Evolutionary conservation across 2,888 invertebrate species (phyloP).

Genomic region (Marasmarcha lunaedactyla): DNA sequence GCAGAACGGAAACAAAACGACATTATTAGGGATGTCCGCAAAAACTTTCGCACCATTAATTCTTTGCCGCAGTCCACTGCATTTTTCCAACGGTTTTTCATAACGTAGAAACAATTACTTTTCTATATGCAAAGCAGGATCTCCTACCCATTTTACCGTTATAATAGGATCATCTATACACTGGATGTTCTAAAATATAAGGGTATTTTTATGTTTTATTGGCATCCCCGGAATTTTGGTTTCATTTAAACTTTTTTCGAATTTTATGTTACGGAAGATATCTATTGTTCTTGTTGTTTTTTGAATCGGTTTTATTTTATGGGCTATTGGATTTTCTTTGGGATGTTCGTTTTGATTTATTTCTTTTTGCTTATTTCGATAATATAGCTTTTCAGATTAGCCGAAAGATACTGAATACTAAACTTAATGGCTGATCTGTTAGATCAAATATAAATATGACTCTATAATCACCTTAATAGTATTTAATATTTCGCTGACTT

Average conservation of each 20-base stretch:
- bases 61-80: slow-evolving; percentile 54
- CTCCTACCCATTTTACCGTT: slow-evolving; percentile 36
- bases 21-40: slow-evolving; percentile 9
- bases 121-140: slow-evolving; percentile 51
- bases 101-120: slow-evolving; percentile 31
- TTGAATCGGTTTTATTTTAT: slow-evolving; percentile 13
- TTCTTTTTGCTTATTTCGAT: slow-evolving; percentile 17
- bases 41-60: slow-evolving; percentile 63
- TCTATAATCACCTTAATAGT: too few relatives aligned
- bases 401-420: too few relatives aligned
- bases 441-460: too few relatives aligned
- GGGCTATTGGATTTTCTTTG: slow-evolving; percentile 21
- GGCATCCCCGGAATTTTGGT: slow-evolving; percentile 42
- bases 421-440: too few relatives aligned
- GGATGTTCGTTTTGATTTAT: slow-evolving; percentile 15
- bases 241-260: slow-evolving; percentile 59
- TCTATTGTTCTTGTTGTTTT: slow-evolving; percentile 29
- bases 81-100: slow-evolving; percentile 34
- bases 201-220: slow-evolving; percentile 52
- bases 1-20: neutral
- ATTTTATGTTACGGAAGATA: slow-evolving; percentile 64
- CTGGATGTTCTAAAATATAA: slow-evolving; percentile 49
- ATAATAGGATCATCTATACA: slow-evolving; percentile 55
- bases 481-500: too few relatives aligned
- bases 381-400: too few relatives aligned